Conservation (phyloP, 2,113 vertebrate species). For the Pavo muticus region DNA sequence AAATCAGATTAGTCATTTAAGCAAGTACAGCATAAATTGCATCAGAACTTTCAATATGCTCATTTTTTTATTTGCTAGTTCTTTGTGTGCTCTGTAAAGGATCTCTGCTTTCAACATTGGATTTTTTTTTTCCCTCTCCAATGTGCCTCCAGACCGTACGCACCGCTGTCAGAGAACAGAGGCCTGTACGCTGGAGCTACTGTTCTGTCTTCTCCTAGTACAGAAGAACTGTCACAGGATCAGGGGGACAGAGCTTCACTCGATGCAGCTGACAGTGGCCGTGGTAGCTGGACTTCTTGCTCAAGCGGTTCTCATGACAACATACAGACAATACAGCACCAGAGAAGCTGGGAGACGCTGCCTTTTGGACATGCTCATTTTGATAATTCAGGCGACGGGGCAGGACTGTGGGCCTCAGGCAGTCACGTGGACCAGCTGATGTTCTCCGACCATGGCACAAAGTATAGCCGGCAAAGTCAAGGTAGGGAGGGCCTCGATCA, state of each 20-base stretch:
- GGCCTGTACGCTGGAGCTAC: constrained; percentile 89
- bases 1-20: background rate
- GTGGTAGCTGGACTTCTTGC: constrained; percentile 98
- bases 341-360: constrained; percentile 95
- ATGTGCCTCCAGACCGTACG: constrained; percentile 84
- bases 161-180: constrained; percentile 89
- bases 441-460: constrained; percentile 82
- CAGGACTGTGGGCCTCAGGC: constrained; percentile 80
- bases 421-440: constrained; percentile 80
- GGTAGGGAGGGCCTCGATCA: constrained; percentile 85
- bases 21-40: background rate
- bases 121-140: background rate
- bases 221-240: constrained; percentile 96
- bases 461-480: constrained; percentile 82
- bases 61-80: background rate
- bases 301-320: constrained; percentile 98
- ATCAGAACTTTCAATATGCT: background rate
- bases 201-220: constrained; percentile 93
- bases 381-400: constrained; percentile 80
- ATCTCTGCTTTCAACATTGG: background rate
- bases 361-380: constrained; percentile 86
- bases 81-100: background rate
- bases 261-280: constrained; percentile 96
- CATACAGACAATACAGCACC: constrained; percentile 97
- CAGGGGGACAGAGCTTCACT: constrained; percentile 95